Conservation (phyloP, 2,113 vertebrate genomes). For the Gnathonemus longibarbis region DNA sequence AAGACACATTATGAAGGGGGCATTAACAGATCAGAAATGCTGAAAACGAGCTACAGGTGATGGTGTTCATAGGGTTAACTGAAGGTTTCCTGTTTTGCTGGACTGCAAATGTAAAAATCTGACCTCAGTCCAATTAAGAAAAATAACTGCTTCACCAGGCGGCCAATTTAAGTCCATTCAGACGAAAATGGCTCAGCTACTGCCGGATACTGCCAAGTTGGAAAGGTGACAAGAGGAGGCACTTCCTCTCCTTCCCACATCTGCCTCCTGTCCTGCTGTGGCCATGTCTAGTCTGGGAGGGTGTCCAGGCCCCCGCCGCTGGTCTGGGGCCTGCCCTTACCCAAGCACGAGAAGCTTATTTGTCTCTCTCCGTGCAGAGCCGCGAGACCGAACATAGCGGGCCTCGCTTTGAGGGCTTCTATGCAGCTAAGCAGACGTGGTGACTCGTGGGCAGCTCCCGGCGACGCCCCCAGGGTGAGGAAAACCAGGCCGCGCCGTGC, state of each 20-base stretch:
- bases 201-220: background rate
- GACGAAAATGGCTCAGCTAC: background rate
- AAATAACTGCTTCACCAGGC: background rate
- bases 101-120: background rate
- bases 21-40: background rate
- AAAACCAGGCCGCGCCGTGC: background rate
- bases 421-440: background rate
- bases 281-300: background rate
- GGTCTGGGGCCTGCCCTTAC: background rate
- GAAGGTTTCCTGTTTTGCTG: background rate
- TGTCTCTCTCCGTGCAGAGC: background rate
- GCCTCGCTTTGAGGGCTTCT: background rate
- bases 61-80: background rate
- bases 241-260: background rate
- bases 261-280: background rate
- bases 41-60: background rate
- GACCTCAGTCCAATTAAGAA: slow-evolving; percentile 1
- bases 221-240: background rate
- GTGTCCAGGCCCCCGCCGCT: background rate
- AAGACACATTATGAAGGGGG: background rate
- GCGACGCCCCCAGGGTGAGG: background rate
- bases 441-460: background rate
- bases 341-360: background rate
- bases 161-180: background rate
- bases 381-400: background rate